phyloP scores from a whole-genome alignment of 2,888 invertebrate species.

The Apodemia mormo region DNA sequence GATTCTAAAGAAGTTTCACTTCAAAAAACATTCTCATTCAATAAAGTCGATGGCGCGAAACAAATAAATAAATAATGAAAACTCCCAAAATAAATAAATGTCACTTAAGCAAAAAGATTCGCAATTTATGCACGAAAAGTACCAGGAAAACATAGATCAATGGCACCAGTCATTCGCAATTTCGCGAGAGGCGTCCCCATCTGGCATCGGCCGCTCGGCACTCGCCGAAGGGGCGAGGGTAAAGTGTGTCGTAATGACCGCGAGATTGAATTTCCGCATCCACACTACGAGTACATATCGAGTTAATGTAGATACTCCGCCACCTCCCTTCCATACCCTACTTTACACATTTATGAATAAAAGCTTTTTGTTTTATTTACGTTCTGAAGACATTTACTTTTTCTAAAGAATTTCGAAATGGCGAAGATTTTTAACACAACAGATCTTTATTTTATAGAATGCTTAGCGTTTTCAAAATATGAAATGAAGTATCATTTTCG shows the following conservation, averaged over 20 bases:
- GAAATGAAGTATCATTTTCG: too few relatives aligned
- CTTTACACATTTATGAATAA: constrained; percentile 11
- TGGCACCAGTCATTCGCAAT: constrained; percentile 55
- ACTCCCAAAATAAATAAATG: not conserved
- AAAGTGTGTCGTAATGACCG: constrained; percentile 59
- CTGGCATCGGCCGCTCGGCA: constrained; percentile 36
- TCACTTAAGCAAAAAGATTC: constrained; percentile 16
- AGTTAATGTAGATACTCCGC: not conserved
- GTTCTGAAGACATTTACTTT: not conserved
- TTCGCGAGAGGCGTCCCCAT: constrained; percentile 47
- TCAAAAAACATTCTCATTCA: not conserved
- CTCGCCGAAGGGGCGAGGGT: constrained; percentile 43
- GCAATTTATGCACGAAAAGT: constrained; percentile 54
- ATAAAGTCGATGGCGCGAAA: not conserved
- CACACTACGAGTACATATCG: constrained; percentile 10
- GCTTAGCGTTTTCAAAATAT: too few relatives aligned
- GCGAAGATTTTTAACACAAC: too few relatives aligned
- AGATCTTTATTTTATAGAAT: too few relatives aligned
- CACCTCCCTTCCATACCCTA: not conserved
- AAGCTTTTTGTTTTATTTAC: constrained; percentile 14
- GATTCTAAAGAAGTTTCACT: too few relatives aligned
- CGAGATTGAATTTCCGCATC: constrained; percentile 65
- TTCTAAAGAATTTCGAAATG: too few relatives aligned
- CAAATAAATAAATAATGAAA: not conserved
- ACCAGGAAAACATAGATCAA: constrained; percentile 53